Evolutionary conservation across 1,140 invertebrate species (phyloP).

Genomic region (Micrasema minimum): DNA sequence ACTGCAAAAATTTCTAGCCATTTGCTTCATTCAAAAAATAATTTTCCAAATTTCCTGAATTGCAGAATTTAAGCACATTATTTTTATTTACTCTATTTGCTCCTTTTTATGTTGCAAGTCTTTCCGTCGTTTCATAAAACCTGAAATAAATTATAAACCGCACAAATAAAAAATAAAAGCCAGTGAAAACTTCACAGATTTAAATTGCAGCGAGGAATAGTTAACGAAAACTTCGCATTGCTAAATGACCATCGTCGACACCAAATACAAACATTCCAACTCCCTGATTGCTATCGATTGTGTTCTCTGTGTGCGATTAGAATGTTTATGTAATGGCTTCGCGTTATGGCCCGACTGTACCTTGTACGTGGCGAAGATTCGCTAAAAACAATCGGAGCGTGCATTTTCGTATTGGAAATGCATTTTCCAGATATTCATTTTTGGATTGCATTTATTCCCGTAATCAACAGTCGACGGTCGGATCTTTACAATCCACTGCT

Average conservation of each 20-base stretch:
- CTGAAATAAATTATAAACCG: no score
- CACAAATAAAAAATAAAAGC: no score
- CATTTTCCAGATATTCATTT: constrained; percentile 2
- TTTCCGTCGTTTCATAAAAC: no score
- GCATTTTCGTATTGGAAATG: constrained; percentile 18
- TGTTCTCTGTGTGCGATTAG: constrained; percentile 28
- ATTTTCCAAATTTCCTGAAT: no score
- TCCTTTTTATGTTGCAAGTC: no score
- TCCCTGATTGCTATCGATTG: constrained; percentile 37
- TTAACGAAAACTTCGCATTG: not conserved
- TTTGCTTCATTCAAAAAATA: no score
- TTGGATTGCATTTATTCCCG: constrained; percentile 3
- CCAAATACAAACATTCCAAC: constrained; percentile 37
- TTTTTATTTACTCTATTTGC: no score
- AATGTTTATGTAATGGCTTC: constrained; percentile 37
- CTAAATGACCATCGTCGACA: constrained; percentile 38
- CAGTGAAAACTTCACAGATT: not conserved
- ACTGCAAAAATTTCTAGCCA: no score
- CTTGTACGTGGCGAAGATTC: constrained; percentile 18
- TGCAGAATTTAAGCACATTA: no score
- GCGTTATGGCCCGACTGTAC: constrained; percentile 21
- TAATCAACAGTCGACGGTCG: constrained; percentile 16
- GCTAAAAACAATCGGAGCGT: constrained; percentile 23
- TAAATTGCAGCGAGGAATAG: constrained; percentile 4
- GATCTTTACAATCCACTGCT: not conserved